These are phyloP conservation scores for Melolontha melolontha DNA, from an alignment of 2,888 invertebrate genomes.

Conservation along the genomic window DNA sequence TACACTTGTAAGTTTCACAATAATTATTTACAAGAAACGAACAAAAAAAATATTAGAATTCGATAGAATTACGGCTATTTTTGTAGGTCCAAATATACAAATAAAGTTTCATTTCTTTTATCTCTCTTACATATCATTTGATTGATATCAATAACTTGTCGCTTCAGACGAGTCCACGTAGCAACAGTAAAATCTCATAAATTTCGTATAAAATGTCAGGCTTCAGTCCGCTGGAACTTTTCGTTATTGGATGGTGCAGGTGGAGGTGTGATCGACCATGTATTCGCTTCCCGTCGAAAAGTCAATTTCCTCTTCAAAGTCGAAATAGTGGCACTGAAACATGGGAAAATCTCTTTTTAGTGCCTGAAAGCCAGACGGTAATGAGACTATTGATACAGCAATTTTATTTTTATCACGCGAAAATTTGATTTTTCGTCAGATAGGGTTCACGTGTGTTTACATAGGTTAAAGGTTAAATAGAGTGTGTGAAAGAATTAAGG, in stretches of 20 bases:
- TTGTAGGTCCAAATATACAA: conserved; percentile 39
- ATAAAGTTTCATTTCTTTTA: conserved; percentile 16
- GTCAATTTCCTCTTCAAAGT: conserved; percentile 63
- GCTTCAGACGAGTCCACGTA: neutral
- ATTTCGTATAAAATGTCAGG: conserved; percentile 33
- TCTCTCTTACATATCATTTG: conserved; percentile 1
- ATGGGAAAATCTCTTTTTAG: neutral
- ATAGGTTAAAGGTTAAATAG: no score
- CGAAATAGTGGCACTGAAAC: conserved; percentile 64
- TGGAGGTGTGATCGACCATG: conserved; percentile 61
- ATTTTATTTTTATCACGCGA: no score
- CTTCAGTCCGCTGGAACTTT: conserved; percentile 25
- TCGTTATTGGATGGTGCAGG: conserved; percentile 63
- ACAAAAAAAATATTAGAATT: conserved; percentile 15
- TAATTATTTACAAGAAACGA: conserved; percentile 36
- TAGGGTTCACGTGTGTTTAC: no score
- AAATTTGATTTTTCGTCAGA: no score
- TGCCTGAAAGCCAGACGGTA: neutral
- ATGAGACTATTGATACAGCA: no score
- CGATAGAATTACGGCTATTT: conserved; percentile 15
- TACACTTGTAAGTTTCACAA: conserved; percentile 30
- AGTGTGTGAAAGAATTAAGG: no score
- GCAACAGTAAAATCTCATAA: conserved; percentile 10
- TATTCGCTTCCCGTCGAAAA: conserved; percentile 59
- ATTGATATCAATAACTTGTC: neutral